Base-by-base conservation (phyloP, 1,140 invertebrate species). In the Spodoptera frugiperda region DNA sequence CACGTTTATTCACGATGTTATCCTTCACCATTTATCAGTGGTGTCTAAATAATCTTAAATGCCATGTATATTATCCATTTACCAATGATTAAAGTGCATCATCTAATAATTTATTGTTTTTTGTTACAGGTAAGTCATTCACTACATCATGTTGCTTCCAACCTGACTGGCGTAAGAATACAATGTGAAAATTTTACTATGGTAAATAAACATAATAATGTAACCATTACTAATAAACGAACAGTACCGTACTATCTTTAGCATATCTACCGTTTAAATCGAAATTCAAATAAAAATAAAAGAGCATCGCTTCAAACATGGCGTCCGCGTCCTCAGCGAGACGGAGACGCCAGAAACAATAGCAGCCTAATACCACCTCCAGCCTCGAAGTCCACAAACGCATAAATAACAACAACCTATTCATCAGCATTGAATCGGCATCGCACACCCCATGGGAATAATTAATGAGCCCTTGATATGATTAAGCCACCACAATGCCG, bases 391-490 rank as follows among this genome's bases (percentile, higher is more conserved):
- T 21, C 57, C 14, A 65, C 61, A 48, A 65, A 53, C 15, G 14
- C 30, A 21, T 61, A 77, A 77, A 77, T 71, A 77, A 59, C 55
- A 75, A 44, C 57, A 59, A 44, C 6, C 48, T 25, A 77, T 77
- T 61, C 65, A 77, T 70, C 46, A 70, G 63, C 15, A 75, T 75
- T 75, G 72, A 49, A 73, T 49, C 78, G 68, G 79, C 46, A 68
- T 72, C 59, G 76, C 76, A 76, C 76, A 80, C 81, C 87, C 82
- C 78, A 53, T 54, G 86, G 81, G 90, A 86, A 90, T 91, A 88
- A 91, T 91, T 91, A 90, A 90, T 87, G 87, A 82, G 80, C 67
- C 77, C 82, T 77, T 83, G 85, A 90, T 91, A 91, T 91, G 86
- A 90, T 91, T 90, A 91, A 84, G 83, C 83, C 73, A 54, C 85